Evolutionary conservation across 2,888 invertebrate species (phyloP).

Genomic region (Cheilosia grossa): DNA sequence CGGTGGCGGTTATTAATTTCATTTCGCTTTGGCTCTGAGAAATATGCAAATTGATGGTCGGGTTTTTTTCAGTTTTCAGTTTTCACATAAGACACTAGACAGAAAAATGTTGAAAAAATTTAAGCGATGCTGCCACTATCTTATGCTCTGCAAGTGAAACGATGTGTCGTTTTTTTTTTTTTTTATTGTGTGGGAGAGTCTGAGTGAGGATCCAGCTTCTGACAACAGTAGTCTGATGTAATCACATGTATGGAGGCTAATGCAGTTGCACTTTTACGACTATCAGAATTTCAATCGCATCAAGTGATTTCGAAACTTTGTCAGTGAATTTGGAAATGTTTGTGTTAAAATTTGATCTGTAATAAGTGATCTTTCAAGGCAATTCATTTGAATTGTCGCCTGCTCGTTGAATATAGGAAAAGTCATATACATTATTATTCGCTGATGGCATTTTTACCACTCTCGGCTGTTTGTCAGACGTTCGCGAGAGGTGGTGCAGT

Average conservation of each 20-base stretch:
- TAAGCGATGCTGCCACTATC: not conserved
- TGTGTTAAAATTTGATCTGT: no score
- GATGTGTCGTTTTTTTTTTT: not conserved
- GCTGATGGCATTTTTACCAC: no score
- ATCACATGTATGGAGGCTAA: not conserved
- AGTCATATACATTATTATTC: no score
- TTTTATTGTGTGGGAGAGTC: not conserved
- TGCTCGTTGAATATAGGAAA: no score
- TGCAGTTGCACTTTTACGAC: not conserved
- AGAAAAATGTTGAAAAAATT: not conserved
- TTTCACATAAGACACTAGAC: not conserved
- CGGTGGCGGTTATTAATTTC: constrained; percentile 25
- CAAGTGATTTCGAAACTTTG: no score
- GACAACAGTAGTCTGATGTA: not conserved
- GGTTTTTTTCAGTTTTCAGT: not conserved
- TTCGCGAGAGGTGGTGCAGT: no score
- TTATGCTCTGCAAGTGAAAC: not conserved
- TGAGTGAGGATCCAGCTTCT: not conserved
- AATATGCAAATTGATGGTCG: constrained; percentile 15
- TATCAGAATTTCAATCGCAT: no score
- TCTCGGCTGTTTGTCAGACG: no score
- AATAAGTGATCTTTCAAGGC: no score
- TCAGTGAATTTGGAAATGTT: no score
- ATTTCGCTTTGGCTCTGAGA: constrained; percentile 3
- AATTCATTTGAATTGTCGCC: no score